phyloP scores from a whole-genome alignment of 2,113 vertebrate species.

The Columba janthina region DNA sequence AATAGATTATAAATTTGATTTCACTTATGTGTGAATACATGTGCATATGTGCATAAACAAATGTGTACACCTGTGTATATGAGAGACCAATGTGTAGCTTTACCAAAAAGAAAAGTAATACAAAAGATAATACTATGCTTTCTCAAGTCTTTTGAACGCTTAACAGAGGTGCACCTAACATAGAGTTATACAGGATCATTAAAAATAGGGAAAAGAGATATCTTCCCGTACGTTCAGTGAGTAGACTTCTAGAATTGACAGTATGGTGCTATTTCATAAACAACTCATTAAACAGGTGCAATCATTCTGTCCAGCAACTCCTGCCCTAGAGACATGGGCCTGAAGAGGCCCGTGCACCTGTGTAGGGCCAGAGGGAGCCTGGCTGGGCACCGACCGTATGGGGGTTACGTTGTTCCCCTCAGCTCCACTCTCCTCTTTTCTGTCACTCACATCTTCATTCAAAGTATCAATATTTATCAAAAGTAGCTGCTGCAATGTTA shows the following conservation, averaged over 20 bases:
- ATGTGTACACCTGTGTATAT: not conserved
- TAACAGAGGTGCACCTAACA: not conserved
- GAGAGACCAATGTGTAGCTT: not conserved
- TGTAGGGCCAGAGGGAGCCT: not conserved
- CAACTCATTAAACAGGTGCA: not conserved
- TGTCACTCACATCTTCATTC: not conserved
- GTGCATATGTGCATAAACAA: not conserved
- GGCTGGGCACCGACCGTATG: accelerated
- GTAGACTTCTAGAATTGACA: not conserved
- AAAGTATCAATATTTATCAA: not conserved
- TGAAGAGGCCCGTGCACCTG: accelerated
- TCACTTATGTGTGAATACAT: not conserved
- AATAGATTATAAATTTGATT: not conserved
- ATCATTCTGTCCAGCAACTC: not conserved
- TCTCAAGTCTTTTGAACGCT: not conserved
- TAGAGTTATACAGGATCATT: not conserved
- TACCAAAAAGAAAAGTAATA: not conserved
- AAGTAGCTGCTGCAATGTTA: not conserved
- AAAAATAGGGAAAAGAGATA: not conserved
- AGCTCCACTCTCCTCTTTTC: not conserved
- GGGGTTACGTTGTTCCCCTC: not conserved
- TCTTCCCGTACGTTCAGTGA: not conserved
- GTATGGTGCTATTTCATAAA: not conserved
- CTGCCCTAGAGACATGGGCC: too few relatives aligned
- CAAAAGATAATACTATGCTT: not conserved